Conservation (phyloP, 2,888 invertebrate genomes). For the Diarsia dahlii region DNA sequence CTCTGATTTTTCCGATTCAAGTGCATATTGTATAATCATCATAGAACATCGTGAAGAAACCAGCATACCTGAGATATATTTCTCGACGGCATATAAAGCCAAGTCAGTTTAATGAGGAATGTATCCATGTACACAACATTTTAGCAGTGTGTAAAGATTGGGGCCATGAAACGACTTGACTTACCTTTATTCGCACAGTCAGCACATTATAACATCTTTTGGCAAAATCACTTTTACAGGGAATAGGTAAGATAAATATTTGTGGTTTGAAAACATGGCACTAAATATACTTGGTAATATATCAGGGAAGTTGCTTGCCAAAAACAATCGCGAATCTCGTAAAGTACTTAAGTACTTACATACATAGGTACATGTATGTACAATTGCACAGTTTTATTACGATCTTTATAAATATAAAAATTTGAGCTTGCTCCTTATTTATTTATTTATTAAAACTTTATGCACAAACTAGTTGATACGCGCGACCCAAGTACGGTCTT, state of each 20-base stretch:
- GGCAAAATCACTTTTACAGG: not conserved
- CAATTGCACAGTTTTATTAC: not conserved
- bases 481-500: too few relatives aligned
- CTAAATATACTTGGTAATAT: slow-evolving; percentile 16
- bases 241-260: not conserved
- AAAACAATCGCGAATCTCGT: slow-evolving; percentile 26
- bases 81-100: too few relatives aligned
- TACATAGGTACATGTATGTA: not conserved
- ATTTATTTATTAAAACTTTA: too few relatives aligned
- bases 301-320: slow-evolving; percentile 13
- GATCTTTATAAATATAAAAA: not conserved
- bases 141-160: not conserved
- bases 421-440: too few relatives aligned
- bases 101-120: too few relatives aligned
- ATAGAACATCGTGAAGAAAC: too few relatives aligned
- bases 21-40: too few relatives aligned
- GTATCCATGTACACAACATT: not conserved
- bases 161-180: not conserved
- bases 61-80: too few relatives aligned
- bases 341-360: not conserved
- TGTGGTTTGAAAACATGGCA: slow-evolving; percentile 11
- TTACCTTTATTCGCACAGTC: not conserved
- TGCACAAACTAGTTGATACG: too few relatives aligned
- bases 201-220: not conserved
- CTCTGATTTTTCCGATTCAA: too few relatives aligned